phyloP scores from a whole-genome alignment of 1,140 invertebrate genomes.

The Metaphire vulgaris region DNA sequence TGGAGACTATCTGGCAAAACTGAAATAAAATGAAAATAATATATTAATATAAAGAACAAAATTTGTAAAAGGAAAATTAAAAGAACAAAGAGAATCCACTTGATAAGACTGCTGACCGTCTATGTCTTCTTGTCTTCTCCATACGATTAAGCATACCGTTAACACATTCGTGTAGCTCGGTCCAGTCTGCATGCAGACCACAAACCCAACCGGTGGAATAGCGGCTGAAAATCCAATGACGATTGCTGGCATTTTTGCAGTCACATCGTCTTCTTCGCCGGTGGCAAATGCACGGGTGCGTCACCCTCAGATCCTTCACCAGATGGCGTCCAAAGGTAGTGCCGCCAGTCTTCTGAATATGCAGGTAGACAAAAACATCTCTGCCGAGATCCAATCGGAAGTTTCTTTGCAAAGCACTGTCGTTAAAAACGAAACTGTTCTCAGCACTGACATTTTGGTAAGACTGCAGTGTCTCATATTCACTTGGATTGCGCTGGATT shows the following conservation, averaged over 20 bases:
- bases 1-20: no score
- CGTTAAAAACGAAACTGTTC: not conserved
- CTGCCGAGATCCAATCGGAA: slow-evolving; percentile 39
- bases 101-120: slow-evolving; percentile 43
- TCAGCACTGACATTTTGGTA: not conserved
- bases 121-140: slow-evolving; percentile 40
- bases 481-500: not conserved
- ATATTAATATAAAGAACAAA: no score
- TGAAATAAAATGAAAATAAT: no score
- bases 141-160: slow-evolving; percentile 48
- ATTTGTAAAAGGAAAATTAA: no score
- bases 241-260: slow-evolving; percentile 42
- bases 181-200: slow-evolving; percentile 95
- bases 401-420: not conserved
- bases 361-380: slow-evolving; percentile 96
- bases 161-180: slow-evolving; percentile 73
- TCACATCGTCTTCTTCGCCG: slow-evolving; percentile 41
- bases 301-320: slow-evolving; percentile 83
- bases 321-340: slow-evolving; percentile 92
- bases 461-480: not conserved
- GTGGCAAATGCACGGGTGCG: slow-evolving; percentile 41
- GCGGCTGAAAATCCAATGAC: slow-evolving; percentile 86
- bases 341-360: slow-evolving; percentile 89
- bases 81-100: no score
- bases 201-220: slow-evolving; percentile 99